Conservation (phyloP, 2,797 vertebrate species). For the Scolopax bukidnonensis region DNA sequence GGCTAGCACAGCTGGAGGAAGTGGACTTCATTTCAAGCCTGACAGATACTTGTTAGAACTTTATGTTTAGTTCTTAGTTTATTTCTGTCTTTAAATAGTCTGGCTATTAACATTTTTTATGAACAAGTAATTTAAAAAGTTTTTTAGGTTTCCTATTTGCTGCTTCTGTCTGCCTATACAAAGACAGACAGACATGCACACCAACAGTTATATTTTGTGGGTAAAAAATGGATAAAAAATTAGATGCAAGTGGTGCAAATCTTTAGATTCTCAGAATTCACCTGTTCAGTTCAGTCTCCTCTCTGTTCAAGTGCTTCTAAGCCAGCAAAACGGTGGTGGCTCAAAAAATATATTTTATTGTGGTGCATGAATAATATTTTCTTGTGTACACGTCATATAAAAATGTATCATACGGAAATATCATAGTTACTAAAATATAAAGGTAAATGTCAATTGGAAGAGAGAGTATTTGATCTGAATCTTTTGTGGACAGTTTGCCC, state of each 20-base stretch:
- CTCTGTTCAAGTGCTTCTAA: not conserved
- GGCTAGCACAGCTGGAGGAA: not conserved
- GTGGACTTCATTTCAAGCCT: not conserved
- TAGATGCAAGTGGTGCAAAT: not conserved
- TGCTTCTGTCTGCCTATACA: not conserved
- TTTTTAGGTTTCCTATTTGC: not conserved
- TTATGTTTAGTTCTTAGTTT: not conserved
- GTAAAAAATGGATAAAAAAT: not conserved
- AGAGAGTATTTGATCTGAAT: conserved; percentile 37
- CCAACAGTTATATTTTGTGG: not conserved
- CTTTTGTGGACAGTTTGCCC: conserved; percentile 31
- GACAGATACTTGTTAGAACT: not conserved
- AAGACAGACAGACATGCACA: not conserved
- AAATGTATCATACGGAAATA: conserved; percentile 22
- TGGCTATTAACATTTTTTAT: not conserved
- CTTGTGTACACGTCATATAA: not conserved
- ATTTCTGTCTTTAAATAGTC: not conserved
- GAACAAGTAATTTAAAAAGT: not conserved
- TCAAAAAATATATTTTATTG: conserved; percentile 5
- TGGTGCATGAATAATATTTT: not conserved
- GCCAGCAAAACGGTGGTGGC: not conserved
- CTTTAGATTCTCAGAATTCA: not conserved
- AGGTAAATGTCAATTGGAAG: conserved; percentile 49
- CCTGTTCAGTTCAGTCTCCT: not conserved
- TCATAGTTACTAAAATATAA: not conserved